Evolutionary conservation across 2,113 vertebrate species (phyloP).

Genomic region (Steatornis caripensis): DNA sequence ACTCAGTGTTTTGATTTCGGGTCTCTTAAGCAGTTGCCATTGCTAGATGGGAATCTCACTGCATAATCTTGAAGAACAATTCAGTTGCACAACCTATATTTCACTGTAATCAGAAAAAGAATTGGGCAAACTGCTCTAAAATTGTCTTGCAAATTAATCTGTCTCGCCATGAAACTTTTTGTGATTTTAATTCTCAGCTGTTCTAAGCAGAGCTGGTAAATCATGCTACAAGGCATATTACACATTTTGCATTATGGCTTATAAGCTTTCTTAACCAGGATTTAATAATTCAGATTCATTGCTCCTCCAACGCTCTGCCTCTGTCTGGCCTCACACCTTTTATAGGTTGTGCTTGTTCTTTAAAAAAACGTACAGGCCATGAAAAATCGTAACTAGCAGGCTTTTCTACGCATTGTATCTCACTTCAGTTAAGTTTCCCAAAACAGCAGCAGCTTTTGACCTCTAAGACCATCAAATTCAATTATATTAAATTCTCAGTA

Average conservation of each 20-base stretch:
- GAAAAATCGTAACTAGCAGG: neutral
- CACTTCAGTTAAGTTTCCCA: neutral
- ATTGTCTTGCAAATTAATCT: neutral
- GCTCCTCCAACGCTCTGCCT: neutral
- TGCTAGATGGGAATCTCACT: neutral
- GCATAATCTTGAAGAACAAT: neutral
- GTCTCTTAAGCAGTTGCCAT: neutral
- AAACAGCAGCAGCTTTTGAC: constrained; percentile 13
- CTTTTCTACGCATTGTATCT: neutral
- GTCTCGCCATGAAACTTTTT: neutral
- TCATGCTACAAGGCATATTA: neutral
- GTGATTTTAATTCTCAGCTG: constrained; percentile 4
- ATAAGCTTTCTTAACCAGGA: neutral
- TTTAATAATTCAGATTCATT: neutral
- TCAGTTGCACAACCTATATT: neutral
- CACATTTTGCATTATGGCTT: neutral
- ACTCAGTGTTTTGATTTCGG: neutral
- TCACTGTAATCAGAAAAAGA: neutral
- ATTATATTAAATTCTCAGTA: neutral
- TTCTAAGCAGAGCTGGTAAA: neutral
- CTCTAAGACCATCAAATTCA: neutral
- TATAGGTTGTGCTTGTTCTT: neutral
- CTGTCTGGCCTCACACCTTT: neutral
- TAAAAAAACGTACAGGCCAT: neutral
- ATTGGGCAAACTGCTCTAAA: neutral